Conservation (phyloP, 2,888 invertebrate species). For the Bruchidius siliquastri region DNA sequence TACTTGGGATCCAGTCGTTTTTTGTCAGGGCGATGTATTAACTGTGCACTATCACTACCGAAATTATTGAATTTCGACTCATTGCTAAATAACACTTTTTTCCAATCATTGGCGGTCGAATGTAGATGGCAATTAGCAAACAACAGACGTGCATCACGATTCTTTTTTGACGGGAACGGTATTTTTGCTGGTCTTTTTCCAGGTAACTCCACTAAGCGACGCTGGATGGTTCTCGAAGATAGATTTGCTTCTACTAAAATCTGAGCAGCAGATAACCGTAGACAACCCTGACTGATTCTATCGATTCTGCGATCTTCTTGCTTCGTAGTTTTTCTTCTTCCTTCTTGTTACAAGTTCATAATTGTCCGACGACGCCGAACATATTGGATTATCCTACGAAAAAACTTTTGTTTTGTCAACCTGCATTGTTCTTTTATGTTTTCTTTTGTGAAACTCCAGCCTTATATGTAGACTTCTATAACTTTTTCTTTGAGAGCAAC, state of each 20-base stretch:
- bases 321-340: not conserved
- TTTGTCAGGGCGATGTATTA: constrained; percentile 2
- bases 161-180: constrained; percentile 2
- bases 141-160: not conserved
- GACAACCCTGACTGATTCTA: constrained; percentile 1
- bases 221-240: not conserved
- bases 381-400: no score
- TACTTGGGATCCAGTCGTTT: constrained; percentile 9
- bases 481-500: no score
- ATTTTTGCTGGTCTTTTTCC: constrained; percentile 4
- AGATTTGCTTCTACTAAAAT: constrained; percentile 1
- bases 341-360: no score
- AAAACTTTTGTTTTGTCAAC: no score
- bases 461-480: no score
- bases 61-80: constrained; percentile 1
- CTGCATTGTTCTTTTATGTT: no score
- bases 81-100: constrained; percentile 2
- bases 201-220: constrained; percentile 2
- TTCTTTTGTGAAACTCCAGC: no score
- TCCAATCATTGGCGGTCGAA: constrained; percentile 2
- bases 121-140: constrained; percentile 4
- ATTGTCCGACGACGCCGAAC: no score
- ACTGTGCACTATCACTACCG: no score
- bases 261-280: constrained; percentile 1
- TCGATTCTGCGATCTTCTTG: constrained; percentile 1